These are phyloP conservation scores for Abramis brama DNA, from an alignment of 2,113 vertebrate species.

Conservation along the genomic window DNA sequence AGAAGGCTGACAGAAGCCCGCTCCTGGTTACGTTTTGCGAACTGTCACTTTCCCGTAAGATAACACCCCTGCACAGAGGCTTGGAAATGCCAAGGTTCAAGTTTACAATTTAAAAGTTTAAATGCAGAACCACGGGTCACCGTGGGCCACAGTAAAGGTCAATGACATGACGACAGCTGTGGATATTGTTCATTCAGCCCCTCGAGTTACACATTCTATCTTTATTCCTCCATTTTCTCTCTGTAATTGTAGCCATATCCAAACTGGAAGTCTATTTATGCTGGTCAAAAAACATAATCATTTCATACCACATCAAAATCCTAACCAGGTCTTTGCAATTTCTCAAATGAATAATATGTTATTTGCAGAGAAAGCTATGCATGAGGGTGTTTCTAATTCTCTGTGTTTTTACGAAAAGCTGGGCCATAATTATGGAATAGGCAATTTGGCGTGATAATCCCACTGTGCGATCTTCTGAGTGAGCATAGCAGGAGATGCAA, in stretches of 20 bases:
- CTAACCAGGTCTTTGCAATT: constrained; percentile 16
- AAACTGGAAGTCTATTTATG: constrained; percentile 16
- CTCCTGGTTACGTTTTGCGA: constrained; percentile 53
- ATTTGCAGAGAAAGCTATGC: constrained; percentile 40
- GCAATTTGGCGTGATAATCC: constrained; percentile 49
- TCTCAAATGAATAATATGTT: constrained; percentile 32
- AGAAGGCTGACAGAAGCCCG: constrained; percentile 41
- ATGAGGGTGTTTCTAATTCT: constrained; percentile 31
- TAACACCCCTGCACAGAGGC: constrained; percentile 63
- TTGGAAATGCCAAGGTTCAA: constrained; percentile 78
- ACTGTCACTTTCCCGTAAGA: constrained; percentile 54
- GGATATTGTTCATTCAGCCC: constrained; percentile 58
- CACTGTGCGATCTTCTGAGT: constrained; percentile 42
- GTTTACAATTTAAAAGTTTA: constrained; percentile 67
- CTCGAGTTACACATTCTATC: constrained; percentile 62
- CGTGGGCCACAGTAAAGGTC: constrained; percentile 74
- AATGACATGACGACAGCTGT: constrained; percentile 69
- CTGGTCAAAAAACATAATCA: constrained; percentile 17
- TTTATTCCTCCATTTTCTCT: constrained; percentile 49
- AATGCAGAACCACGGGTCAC: constrained; percentile 70
- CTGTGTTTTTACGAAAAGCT: constrained; percentile 25
- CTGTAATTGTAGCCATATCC: constrained; percentile 9
- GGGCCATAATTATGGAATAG: constrained; percentile 48
- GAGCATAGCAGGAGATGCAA: constrained; percentile 24
- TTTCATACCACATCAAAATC: constrained; percentile 23